Evolutionary conservation across 2,113 vertebrate species (phyloP), one percentile per base, ranked within the genome.

Genomic region (Larimichthys polyactis): DNA sequence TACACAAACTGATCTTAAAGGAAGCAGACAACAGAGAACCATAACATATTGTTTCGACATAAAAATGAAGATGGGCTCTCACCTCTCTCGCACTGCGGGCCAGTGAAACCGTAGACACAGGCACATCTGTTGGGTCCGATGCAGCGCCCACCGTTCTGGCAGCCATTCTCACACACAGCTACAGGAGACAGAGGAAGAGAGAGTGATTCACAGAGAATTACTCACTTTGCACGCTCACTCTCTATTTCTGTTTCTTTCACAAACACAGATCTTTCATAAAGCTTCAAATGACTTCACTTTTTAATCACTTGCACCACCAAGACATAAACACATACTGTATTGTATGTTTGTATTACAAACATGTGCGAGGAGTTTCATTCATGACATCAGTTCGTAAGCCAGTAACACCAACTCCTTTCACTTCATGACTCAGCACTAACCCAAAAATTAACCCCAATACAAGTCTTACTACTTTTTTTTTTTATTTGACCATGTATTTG

Each of bases 21-120:
- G 14, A 71, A 32, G 36, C 44, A 46, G 44, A 46, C 58, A 52
- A 60, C 11, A 54, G 44, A 71, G 10, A 70, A 57, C 49, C 27
- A 52, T 40, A 0, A 64, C 51, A 65, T 5, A n/a, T 32, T 40
- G 63, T 24, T 20, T 55, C 32, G 78, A 54, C 22, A 65, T 2
- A 32, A 43, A 48, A 86, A 19, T 0, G 4, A 66, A n/a, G 54
- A 68, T 10, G 52, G 73, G 66, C 32, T 43, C 96, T 95, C 91
- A 99, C 98, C 98, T 97, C 98, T 94, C 92, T 99, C 98, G 19
- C 98, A 99, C 93, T 99, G 97, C 5, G 98, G 98, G 15, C 98
- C 98, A 0, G 98, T 99, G 95, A 99, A 99, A 77, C 98, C 98
- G 1, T 99, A 99, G 82, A 99, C 96, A 0, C 98, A 99, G 0